phyloP scores from a whole-genome alignment of 2,797 vertebrate genomes.

The Enteromius anoplus region DNA sequence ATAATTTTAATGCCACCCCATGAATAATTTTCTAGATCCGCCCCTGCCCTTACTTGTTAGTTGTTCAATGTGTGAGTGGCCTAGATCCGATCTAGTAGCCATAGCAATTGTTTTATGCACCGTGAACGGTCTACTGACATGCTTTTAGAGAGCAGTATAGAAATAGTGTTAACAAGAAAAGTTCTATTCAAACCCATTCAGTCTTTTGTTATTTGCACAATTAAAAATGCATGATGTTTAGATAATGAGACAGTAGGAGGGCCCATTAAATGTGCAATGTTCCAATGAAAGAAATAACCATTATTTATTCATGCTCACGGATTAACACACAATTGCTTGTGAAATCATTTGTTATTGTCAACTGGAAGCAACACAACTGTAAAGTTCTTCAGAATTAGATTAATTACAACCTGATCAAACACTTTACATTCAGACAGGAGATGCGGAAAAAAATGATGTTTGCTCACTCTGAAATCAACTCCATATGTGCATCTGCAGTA shows the following conservation, averaged over 20 bases:
- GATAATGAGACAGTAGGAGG: background rate
- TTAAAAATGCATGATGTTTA: conserved; percentile 38
- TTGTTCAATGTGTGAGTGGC: background rate
- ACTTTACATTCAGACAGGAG: background rate
- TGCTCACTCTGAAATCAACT: conserved; percentile 78
- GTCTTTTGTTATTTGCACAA: conserved; percentile 2
- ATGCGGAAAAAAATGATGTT: background rate
- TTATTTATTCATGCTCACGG: conserved; percentile 18
- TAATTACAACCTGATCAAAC: background rate
- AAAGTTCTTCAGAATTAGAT: background rate
- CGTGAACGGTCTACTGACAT: background rate
- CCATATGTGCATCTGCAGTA: conserved; percentile 73
- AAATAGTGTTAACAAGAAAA: conserved; percentile 1
- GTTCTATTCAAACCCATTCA: background rate
- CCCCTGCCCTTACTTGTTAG: background rate
- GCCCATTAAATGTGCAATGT: background rate
- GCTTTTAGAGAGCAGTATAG: background rate
- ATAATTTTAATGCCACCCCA: no score
- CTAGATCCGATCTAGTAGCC: background rate
- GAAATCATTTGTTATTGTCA: background rate
- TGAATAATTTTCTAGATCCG: no score
- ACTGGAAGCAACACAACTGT: background rate
- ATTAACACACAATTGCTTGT: conserved; percentile 7
- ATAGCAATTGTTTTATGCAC: background rate
- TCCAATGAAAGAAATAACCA: conserved; percentile 1